These are phyloP conservation scores for Tursiops truncatus DNA, from an alignment of 2,113 vertebrate genomes.

Conservation along the genomic window DNA sequence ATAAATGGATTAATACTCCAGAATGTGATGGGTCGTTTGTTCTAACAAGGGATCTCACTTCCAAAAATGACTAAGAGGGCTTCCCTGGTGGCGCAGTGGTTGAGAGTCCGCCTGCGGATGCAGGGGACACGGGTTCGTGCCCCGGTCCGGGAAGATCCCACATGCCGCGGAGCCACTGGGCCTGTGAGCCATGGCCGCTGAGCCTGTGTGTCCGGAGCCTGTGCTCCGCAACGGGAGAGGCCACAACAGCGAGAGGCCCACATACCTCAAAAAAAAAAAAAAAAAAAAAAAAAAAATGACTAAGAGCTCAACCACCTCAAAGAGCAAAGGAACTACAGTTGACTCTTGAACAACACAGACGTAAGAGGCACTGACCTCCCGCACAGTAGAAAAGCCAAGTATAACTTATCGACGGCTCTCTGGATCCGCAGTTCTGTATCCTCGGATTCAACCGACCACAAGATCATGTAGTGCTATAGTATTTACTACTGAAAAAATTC, in stretches of 20 bases:
- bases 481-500: not conserved
- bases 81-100: no score
- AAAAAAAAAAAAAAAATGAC: not conserved
- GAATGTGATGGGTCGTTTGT: not conserved
- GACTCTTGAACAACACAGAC: not conserved
- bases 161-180: no score
- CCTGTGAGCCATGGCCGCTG: no score
- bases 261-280: no score
- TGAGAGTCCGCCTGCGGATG: no score
- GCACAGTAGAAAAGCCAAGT: not conserved
- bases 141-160: no score
- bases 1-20: constrained; percentile 38
- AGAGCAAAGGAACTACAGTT: not conserved
- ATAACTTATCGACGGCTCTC: not conserved
- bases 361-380: not conserved
- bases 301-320: constrained; percentile 19
- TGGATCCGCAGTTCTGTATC: not conserved
- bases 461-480: not conserved
- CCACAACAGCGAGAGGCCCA: no score
- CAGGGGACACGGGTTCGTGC: no score
- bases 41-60: not conserved
- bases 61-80: constrained; percentile 10
- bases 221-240: no score
- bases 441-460: not conserved
- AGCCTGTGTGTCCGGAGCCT: no score